A percentile compares a stretch with the other conserved stretches of the same genome.
These are phyloP conservation scores for Nycticorax nycticorax DNA, from an alignment of 2,113 vertebrate species.

Conservation along the genomic window DNA sequence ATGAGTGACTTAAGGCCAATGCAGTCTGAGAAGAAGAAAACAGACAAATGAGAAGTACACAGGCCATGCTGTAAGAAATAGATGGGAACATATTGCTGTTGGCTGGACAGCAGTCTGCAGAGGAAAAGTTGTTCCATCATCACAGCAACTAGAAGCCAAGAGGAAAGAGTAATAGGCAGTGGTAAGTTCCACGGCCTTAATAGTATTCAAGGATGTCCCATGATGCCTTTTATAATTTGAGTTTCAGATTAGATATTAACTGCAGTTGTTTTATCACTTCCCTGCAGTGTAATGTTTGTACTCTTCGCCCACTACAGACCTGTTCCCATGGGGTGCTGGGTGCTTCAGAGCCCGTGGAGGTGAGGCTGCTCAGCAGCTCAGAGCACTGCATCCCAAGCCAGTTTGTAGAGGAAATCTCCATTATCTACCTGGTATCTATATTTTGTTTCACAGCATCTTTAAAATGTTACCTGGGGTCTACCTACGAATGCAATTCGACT, in stretches of 20 bases:
- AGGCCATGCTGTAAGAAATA: background rate
- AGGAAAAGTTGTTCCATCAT: background rate
- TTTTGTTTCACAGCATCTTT: background rate
- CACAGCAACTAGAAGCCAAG: background rate
- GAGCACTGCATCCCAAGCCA: background rate
- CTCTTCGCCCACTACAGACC: background rate
- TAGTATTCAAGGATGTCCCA: background rate
- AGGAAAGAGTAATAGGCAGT: background rate
- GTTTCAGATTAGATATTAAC: background rate
- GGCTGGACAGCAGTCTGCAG: background rate
- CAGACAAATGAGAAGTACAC: background rate
- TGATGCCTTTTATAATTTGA: background rate
- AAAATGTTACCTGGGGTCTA: background rate
- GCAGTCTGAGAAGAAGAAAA: background rate
- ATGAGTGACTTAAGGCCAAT: background rate
- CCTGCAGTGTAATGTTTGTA: background rate
- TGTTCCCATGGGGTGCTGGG: background rate
- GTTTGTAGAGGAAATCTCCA: background rate
- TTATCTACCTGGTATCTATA: background rate
- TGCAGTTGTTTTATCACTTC: background rate
- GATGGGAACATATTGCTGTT: background rate
- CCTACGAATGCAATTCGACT: background rate
- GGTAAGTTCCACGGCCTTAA: background rate
- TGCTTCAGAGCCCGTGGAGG: accelerated
- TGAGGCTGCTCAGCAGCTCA: background rate